These are phyloP conservation scores for Andricus grossulariae DNA, from an alignment of 1,140 invertebrate genomes.

Conservation along the genomic window DNA sequence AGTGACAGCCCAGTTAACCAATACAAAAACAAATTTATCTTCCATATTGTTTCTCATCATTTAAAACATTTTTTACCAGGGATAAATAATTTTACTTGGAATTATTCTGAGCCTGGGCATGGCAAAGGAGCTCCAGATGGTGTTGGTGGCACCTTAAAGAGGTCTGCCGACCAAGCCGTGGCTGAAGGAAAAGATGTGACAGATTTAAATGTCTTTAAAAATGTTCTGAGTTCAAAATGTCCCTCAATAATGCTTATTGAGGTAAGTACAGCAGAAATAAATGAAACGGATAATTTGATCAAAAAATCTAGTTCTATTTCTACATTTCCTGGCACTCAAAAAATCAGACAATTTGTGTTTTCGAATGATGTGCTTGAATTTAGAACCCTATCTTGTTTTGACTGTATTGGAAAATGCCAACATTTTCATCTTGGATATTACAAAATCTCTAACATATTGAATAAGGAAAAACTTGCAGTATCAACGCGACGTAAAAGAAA, in stretches of 20 bases:
- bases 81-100: conserved; percentile 54
- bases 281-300: conserved; percentile 21
- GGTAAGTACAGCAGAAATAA: conserved; percentile 2
- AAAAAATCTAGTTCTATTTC: conserved; percentile 43
- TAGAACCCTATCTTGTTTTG: conserved; percentile 30
- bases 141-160: conserved; percentile 62
- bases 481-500: neutral
- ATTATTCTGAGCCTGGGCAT: conserved; percentile 61
- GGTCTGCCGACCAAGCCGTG: conserved; percentile 43
- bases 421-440: no score
- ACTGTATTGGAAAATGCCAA: neutral
- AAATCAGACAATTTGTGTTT: conserved; percentile 30
- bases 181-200: conserved; percentile 48
- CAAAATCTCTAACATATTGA: neutral
- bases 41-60: conserved; percentile 20
- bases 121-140: conserved; percentile 65
- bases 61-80: conserved; percentile 35
- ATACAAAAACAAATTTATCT: conserved; percentile 44
- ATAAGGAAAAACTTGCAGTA: neutral
- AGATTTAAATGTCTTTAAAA: conserved; percentile 34
- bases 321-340: conserved; percentile 38
- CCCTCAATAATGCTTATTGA: conserved; percentile 36
- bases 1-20: conserved; percentile 17
- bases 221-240: conserved; percentile 33
- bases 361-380: conserved; percentile 30